Evolutionary conservation across 2,113 vertebrate genomes (phyloP), one percentile per base, ranked within the genome.

Genomic region (Actenoides lindsayi): DNA sequence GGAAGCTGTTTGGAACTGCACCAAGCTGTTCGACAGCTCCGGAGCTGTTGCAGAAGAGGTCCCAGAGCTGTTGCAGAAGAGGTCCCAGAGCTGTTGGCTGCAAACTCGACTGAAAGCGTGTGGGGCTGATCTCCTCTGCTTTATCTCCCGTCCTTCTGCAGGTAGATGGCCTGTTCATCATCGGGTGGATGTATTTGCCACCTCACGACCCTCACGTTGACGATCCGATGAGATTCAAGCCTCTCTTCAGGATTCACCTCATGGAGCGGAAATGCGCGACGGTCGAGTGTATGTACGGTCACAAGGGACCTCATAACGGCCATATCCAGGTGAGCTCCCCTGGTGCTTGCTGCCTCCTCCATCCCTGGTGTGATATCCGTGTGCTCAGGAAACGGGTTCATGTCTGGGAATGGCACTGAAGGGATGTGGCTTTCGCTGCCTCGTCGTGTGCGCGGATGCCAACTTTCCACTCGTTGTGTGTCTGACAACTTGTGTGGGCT

Each of bases 141-240:
- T 17, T 93, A 20, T 67, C 42, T 68, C 5, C 73, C 31, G 3
- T 18, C n/a, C 24, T 53, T 73, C 37, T 86, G 51, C 97, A 99
- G 99, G 99, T 99, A 24, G 99, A 99, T 0, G 99, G 99, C 37
- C 95, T 99, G 19, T 99, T 99, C 95, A 99, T 99, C 95, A 99
- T 99, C 3, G 99, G 99, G 57, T 99, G 99, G 99, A 99, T 99
- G 99, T 99, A 99, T 96, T 94, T 99, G 89, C 99, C 99, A 1
- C 99, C 99, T 83, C 99, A 99, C 1, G 99, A 99, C 93, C 99
- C 99, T 13, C 99, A 99, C 0, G 99, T 99, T 71, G 99, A 99
- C 14, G 99, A 99, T 95, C 99, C 99, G 2, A 99, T 99, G 99
- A 98, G 99, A 12, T 98, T 99, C 95, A 99, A 99, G 30, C 99